These are phyloP conservation scores for Adelognathus sp. DNA, from an alignment of 2,888 invertebrate species.

Conservation along the genomic window DNA sequence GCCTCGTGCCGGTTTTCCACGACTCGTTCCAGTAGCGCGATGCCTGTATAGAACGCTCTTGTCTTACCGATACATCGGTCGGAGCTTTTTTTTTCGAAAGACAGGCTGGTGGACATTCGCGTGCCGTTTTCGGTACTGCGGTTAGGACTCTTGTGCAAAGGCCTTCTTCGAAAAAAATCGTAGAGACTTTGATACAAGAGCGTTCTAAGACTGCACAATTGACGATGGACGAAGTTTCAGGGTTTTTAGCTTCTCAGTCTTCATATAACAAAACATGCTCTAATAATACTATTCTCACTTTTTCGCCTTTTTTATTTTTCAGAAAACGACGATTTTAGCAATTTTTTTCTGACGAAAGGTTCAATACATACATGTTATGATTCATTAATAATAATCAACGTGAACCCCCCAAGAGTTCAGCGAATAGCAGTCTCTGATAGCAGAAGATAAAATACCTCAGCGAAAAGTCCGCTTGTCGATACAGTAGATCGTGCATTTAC, in stretches of 20 bases:
- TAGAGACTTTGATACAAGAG: background rate
- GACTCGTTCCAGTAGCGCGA: constrained; percentile 32
- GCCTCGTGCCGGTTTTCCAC: constrained; percentile 50
- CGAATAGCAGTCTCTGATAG: too few species aligned
- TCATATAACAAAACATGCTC: background rate
- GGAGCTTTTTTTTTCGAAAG: constrained; percentile 5
- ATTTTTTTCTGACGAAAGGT: too few species aligned
- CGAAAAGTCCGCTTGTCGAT: too few species aligned
- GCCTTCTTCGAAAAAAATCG: background rate
- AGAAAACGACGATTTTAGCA: too few species aligned
- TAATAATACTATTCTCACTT: background rate
- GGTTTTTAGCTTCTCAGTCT: background rate
- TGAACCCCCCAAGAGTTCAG: too few species aligned
- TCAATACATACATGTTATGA: too few species aligned
- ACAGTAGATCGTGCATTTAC: too few species aligned
- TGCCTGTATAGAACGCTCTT: background rate
- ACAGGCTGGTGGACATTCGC: background rate
- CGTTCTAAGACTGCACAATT: too few species aligned
- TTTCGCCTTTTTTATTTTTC: too few species aligned
- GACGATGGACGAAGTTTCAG: background rate
- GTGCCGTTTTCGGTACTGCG: background rate
- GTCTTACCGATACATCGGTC: background rate
- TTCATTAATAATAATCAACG: too few species aligned
- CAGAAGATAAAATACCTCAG: too few species aligned
- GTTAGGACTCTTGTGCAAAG: background rate